Percentiles rank a stretch among this genome's conserved stretches.
Evolutionary conservation across 2,113 vertebrate genomes (phyloP).

Genomic region (Aspidoscelis tigris): DNA sequence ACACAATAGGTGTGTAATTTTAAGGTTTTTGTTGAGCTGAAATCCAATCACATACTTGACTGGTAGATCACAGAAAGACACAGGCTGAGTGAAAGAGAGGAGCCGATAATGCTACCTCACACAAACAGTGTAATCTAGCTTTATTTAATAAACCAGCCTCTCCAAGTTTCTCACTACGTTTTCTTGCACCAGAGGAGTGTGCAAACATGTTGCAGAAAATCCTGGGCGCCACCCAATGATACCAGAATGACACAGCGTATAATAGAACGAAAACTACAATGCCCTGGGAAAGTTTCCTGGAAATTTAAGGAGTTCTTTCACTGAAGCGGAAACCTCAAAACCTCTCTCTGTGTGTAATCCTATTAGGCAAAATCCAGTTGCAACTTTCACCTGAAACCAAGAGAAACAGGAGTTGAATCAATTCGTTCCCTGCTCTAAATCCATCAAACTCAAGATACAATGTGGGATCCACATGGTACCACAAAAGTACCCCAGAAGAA

Average conservation of each 20-base stretch:
- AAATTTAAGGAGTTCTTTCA: neutral
- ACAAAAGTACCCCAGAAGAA: too few species aligned
- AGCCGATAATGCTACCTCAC: conserved; percentile 89
- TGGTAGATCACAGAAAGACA: conserved; percentile 95
- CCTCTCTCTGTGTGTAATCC: too few species aligned
- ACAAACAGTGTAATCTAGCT: conserved; percentile 80
- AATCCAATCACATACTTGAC: conserved; percentile 99
- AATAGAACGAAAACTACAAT: neutral
- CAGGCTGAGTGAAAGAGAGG: conserved; percentile 78
- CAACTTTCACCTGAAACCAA: neutral
- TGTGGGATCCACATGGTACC: too few species aligned
- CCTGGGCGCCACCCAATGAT: conserved; percentile 44
- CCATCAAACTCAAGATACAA: neutral
- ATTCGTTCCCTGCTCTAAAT: neutral
- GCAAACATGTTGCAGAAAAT: conserved; percentile 42
- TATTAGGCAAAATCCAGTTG: neutral
- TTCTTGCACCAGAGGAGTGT: conserved; percentile 36
- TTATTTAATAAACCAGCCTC: conserved; percentile 78
- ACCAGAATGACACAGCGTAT: neutral
- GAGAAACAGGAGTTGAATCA: neutral
- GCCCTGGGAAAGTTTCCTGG: neutral
- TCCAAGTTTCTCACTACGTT: conserved; percentile 58
- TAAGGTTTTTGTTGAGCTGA: conserved; percentile 97
- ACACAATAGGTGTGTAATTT: conserved; percentile 99
- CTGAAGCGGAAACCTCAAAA: neutral